Evolutionary conservation across 1,140 invertebrate genomes (phyloP).

Genomic region (Bursaphelenchus mucronatus): DNA sequence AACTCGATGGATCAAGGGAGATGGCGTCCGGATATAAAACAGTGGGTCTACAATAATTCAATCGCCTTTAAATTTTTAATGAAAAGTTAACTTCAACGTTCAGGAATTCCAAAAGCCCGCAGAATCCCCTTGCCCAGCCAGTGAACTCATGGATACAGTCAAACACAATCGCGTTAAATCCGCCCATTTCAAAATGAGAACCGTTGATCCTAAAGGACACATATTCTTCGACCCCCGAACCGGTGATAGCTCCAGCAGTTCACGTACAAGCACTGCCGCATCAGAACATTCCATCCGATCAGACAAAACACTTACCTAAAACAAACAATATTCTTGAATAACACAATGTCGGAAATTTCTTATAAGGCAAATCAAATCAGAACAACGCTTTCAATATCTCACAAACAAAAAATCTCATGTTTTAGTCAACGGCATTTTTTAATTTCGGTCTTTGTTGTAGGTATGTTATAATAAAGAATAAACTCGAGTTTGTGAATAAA

Average conservation of each 20-base stretch:
- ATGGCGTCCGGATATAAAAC: slow-evolving; percentile 30
- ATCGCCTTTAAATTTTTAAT: slow-evolving; percentile 12
- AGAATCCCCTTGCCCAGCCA: slow-evolving; percentile 24
- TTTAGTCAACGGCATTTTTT: no score
- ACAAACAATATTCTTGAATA: no score
- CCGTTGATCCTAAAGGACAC: slow-evolving; percentile 27
- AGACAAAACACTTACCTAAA: not conserved
- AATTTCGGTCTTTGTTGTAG: no score
- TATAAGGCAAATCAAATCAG: no score
- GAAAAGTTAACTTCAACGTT: not conserved
- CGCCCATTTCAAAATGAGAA: slow-evolving; percentile 29
- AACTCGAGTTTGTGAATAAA: no score
- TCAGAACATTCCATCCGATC: not conserved
- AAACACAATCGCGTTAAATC: slow-evolving; percentile 24
- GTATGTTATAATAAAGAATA: no score
- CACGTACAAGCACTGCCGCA: slow-evolving; percentile 6
- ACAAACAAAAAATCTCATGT: no score
- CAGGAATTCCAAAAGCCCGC: slow-evolving; percentile 31
- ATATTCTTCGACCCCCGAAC: slow-evolving; percentile 29
- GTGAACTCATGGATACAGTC: slow-evolving; percentile 30
- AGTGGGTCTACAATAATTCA: slow-evolving; percentile 20
- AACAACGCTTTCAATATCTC: no score
- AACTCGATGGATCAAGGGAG: slow-evolving; percentile 22
- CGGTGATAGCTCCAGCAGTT: slow-evolving; percentile 12
- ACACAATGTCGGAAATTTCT: no score